Evolutionary conservation across 2,113 vertebrate species (phyloP).

Genomic region (Lipophrys pholis): DNA sequence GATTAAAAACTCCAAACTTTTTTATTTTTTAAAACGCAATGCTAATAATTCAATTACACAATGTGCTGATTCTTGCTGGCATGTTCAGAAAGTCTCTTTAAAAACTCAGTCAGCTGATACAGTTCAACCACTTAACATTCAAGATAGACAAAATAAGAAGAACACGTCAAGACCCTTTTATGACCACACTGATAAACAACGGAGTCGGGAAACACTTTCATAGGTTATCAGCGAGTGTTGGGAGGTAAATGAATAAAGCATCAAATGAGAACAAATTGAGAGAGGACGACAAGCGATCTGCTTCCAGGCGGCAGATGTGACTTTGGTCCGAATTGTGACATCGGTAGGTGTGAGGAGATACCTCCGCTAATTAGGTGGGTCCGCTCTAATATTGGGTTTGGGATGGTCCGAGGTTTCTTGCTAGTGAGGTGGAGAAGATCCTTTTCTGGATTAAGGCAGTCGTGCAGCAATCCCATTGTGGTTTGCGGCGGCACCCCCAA

Average conservation of each 20-base stretch:
- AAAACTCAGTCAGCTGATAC: conserved; percentile 43
- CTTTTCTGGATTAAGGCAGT: conserved; percentile 81
- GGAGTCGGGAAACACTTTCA: conserved; percentile 38
- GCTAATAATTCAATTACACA: conserved; percentile 74
- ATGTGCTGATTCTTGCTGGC: conserved; percentile 71
- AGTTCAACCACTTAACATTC: conserved; percentile 57
- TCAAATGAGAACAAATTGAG: conserved; percentile 49
- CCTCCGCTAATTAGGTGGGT: conserved; percentile 60
- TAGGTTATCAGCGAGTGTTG: conserved; percentile 36
- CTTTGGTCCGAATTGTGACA: conserved; percentile 54
- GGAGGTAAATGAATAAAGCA: conserved; percentile 46
- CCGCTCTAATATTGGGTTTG: conserved; percentile 69
- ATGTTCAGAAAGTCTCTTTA: conserved; percentile 65
- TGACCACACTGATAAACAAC: conserved; percentile 52
- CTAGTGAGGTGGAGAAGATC: conserved; percentile 75
- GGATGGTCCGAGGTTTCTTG: conserved; percentile 75
- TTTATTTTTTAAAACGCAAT: conserved; percentile 77
- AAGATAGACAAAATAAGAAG: conserved; percentile 32
- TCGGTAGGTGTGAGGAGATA: conserved; percentile 51
- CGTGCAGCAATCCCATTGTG: conserved; percentile 74
- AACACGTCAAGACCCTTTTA: conserved; percentile 38
- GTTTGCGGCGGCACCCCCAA: conserved; percentile 71
- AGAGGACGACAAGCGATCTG: conserved; percentile 32
- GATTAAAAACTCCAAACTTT: conserved; percentile 76
- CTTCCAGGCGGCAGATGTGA: conserved; percentile 28